These are phyloP conservation scores for Meganola albula DNA, from an alignment of 2,888 invertebrate genomes.

Conservation along the genomic window DNA sequence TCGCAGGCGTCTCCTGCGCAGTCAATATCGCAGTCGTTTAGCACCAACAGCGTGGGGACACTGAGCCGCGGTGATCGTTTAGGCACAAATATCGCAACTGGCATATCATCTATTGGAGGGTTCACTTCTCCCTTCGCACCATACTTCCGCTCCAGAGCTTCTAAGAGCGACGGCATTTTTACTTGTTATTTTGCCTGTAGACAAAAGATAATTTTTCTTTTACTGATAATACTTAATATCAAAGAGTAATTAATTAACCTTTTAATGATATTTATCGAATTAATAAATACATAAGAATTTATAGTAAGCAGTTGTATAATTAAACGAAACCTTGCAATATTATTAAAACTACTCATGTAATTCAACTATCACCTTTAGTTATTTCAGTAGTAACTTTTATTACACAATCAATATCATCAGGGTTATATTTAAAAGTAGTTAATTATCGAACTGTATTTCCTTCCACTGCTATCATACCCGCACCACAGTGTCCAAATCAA, in stretches of 20 bases:
- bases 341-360: no score
- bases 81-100: constrained; percentile 92
- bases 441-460: constrained; percentile 38
- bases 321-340: no score
- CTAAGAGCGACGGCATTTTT: constrained; percentile 91
- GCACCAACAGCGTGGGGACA: constrained; percentile 89
- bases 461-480: no score
- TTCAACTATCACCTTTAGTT: no score
- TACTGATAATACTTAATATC: no score
- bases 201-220: not conserved
- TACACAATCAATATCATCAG: constrained; percentile 25
- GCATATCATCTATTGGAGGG: constrained; percentile 79
- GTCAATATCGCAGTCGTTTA: constrained; percentile 94
- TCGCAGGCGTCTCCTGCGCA: constrained; percentile 90
- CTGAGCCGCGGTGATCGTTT: constrained; percentile 86
- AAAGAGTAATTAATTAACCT: no score
- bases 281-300: no score
- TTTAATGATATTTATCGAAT: no score
- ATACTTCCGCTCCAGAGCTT: constrained; percentile 93
- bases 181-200: constrained; percentile 30
- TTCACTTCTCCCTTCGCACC: constrained; percentile 81
- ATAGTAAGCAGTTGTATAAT: no score
- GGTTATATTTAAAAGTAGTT: constrained; percentile 34
- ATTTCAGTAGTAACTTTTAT: constrained; percentile 10
- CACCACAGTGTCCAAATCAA: no score